phyloP scores from a whole-genome alignment of 2,113 vertebrate genomes.

The Pangasianodon gigas region DNA sequence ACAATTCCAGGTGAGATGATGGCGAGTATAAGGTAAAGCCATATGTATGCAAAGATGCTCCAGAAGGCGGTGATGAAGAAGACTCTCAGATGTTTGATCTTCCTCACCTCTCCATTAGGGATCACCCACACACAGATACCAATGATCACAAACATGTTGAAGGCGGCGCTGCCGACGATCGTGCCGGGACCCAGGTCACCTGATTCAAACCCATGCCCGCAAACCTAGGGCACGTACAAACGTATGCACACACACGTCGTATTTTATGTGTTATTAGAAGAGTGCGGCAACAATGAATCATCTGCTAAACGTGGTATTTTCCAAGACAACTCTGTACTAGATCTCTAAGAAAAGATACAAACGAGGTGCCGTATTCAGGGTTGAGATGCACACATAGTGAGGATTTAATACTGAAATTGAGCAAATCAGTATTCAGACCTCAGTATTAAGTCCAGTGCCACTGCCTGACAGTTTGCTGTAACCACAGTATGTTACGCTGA shows the following conservation, averaged over 20 bases:
- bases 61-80: conserved; percentile 97
- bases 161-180: conserved; percentile 94
- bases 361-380: no score
- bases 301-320: no score
- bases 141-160: conserved; percentile 98
- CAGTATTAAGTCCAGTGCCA: no score
- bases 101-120: conserved; percentile 82
- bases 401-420: no score
- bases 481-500: no score
- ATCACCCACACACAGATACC: conserved; percentile 90
- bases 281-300: neutral
- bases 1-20: conserved; percentile 88
- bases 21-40: conserved; percentile 93
- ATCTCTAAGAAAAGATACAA: neutral
- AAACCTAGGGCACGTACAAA: conserved; percentile 72
- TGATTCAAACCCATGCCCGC: conserved; percentile 85
- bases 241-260: neutral
- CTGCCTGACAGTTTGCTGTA: no score
- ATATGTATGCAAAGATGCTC: conserved; percentile 98
- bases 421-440: no score
- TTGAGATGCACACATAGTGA: no score
- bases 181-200: conserved; percentile 89
- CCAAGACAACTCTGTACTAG: neutral
- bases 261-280: neutral
- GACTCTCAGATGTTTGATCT: conserved; percentile 92